Conservation (phyloP, 2,797 vertebrate species). For the Eulemur albifrons region DNA sequence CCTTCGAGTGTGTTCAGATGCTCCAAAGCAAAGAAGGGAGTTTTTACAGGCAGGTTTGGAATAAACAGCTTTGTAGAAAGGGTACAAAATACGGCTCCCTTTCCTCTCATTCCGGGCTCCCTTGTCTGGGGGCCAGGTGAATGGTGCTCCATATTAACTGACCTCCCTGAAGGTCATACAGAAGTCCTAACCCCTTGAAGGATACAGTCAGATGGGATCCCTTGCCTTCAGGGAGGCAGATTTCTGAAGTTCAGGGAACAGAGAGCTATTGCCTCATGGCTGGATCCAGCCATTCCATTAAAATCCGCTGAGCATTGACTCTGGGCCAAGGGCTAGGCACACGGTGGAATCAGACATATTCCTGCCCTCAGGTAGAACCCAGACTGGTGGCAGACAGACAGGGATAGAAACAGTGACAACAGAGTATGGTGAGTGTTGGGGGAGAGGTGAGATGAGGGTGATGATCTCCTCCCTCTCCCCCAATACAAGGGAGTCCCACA, state of each 20-base stretch:
- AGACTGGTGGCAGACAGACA: not conserved
- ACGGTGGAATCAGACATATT: not conserved
- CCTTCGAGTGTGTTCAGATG: not conserved
- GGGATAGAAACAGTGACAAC: not conserved
- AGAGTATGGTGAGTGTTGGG: not conserved
- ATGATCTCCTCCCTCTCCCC: too few relatives aligned
- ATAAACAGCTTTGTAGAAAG: constrained; percentile 34
- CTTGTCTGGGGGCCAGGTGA: not conserved
- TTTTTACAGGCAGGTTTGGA: not conserved
- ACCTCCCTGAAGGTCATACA: not conserved
- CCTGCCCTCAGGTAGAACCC: not conserved
- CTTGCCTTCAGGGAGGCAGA: not conserved
- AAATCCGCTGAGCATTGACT: not conserved
- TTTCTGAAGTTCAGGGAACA: constrained; percentile 26
- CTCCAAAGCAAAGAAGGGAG: not conserved
- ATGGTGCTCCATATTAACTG: not conserved
- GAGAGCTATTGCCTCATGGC: not conserved
- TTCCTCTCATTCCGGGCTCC: not conserved
- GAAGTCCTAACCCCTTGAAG: not conserved
- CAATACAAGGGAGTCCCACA: not conserved
- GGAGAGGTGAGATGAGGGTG: not conserved
- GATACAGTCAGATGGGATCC: not conserved
- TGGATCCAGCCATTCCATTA: not conserved
- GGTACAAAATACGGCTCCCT: not conserved
- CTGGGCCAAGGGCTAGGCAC: not conserved